These are phyloP conservation scores for Pachypeltis micranthus DNA, from an alignment of 1,140 invertebrate species.

Conservation along the genomic window DNA sequence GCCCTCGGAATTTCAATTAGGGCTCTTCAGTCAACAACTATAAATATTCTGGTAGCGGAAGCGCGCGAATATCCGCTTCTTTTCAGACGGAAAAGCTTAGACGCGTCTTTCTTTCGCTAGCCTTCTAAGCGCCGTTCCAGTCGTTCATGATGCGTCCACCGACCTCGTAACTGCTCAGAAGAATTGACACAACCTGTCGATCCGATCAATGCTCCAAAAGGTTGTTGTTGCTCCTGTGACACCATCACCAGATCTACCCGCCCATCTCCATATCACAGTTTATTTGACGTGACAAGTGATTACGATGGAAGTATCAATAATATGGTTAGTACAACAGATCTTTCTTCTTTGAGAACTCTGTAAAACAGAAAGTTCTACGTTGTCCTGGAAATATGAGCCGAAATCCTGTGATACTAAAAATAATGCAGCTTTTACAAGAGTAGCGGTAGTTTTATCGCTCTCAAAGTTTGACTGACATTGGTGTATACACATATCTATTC, in stretches of 20 bases:
- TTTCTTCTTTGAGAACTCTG: constrained; percentile 27
- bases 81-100: too few species aligned
- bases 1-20: too few species aligned
- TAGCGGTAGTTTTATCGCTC: constrained; percentile 26
- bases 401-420: background rate
- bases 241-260: background rate
- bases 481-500: constrained; percentile 5
- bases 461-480: constrained; percentile 31
- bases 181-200: background rate
- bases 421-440: constrained; percentile 15
- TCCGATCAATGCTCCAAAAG: background rate
- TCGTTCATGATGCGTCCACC: too few species aligned
- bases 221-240: background rate
- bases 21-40: too few species aligned
- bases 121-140: too few species aligned
- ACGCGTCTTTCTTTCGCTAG: too few species aligned
- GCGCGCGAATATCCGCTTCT: too few species aligned
- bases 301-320: background rate
- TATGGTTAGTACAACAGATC: constrained; percentile 32
- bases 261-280: constrained; percentile 23
- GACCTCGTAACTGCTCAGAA: too few species aligned
- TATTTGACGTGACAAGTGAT: constrained; percentile 22
- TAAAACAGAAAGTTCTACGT: constrained; percentile 32
- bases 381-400: constrained; percentile 23
- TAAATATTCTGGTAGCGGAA: too few species aligned